Evolutionary conservation across 2,888 invertebrate genomes (phyloP).

Genomic region (Dascillus cervinus): DNA sequence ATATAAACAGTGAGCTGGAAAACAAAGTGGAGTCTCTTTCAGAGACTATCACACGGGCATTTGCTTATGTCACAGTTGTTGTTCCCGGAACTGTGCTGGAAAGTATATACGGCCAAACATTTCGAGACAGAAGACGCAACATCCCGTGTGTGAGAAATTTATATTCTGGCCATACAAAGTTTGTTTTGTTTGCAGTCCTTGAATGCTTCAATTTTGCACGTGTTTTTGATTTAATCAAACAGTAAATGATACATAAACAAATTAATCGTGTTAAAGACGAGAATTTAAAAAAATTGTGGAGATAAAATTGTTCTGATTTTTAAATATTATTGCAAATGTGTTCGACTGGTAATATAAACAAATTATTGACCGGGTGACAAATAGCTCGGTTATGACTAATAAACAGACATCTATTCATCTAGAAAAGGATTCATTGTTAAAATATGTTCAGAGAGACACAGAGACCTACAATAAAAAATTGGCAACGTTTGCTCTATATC

Average conservation of each 20-base stretch:
- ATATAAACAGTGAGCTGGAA: slow-evolving; percentile 25
- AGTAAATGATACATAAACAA: no score
- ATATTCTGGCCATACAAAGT: no score
- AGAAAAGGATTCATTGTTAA: slow-evolving; percentile 9
- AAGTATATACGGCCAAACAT: slow-evolving; percentile 17
- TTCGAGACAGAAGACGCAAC: slow-evolving; percentile 13
- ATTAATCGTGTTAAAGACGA: no score
- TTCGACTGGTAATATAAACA: no score
- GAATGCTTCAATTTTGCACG: no score
- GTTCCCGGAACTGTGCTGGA: slow-evolving; percentile 18
- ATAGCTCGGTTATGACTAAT: slow-evolving; percentile 3
- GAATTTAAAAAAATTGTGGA: no score
- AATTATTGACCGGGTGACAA: no score
- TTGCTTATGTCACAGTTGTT: slow-evolving; percentile 13
- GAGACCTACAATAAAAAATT: slow-evolving; percentile 8
- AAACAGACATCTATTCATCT: slow-evolving; percentile 4
- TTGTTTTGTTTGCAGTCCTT: no score
- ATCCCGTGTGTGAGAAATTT: slow-evolving; percentile 13
- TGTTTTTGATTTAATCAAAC: no score
- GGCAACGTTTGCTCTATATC: slow-evolving; percentile 4
- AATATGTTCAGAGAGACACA: slow-evolving; percentile 5
- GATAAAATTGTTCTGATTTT: no score
- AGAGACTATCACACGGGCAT: slow-evolving; percentile 16
- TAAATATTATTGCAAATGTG: no score
- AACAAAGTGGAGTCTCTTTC: slow-evolving; percentile 14